Evolutionary conservation across 2,888 invertebrate species (phyloP).

Genomic region (Meganola albula): DNA sequence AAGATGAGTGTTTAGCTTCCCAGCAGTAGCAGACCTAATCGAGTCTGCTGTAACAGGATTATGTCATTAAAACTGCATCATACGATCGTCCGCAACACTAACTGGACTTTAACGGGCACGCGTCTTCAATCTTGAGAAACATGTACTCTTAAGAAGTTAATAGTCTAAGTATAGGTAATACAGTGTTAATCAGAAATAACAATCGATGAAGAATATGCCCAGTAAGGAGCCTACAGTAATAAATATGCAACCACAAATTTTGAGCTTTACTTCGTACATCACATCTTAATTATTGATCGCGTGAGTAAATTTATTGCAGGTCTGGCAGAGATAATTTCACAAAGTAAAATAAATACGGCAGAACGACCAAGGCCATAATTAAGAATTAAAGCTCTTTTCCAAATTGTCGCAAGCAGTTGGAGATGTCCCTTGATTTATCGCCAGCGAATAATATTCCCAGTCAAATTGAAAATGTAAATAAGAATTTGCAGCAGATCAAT

Average conservation of each 20-base stretch:
- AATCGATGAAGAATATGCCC: too few relatives aligned
- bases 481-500: constrained; percentile 46
- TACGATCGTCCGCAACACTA: constrained; percentile 48
- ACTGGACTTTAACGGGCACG: constrained; percentile 54
- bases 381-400: constrained; percentile 65
- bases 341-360: constrained; percentile 62
- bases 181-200: neutral
- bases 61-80: constrained; percentile 73
- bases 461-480: constrained; percentile 56
- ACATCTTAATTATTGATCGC: constrained; percentile 58
- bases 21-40: constrained; percentile 58
- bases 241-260: constrained; percentile 14
- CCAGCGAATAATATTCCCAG: constrained; percentile 51
- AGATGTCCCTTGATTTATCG: constrained; percentile 56
- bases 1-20: constrained; percentile 55
- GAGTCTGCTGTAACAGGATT: constrained; percentile 68
- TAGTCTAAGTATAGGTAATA: neutral
- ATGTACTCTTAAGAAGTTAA: neutral
- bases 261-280: constrained; percentile 28
- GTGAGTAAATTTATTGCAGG: constrained; percentile 52
- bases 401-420: constrained; percentile 54
- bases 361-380: constrained; percentile 58
- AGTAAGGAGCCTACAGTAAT: too few relatives aligned
- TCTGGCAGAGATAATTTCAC: constrained; percentile 47
- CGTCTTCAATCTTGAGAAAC: constrained; percentile 15